These are phyloP conservation scores for Gavialis gangeticus DNA, from an alignment of 2,113 vertebrate species.

Conservation along the genomic window DNA sequence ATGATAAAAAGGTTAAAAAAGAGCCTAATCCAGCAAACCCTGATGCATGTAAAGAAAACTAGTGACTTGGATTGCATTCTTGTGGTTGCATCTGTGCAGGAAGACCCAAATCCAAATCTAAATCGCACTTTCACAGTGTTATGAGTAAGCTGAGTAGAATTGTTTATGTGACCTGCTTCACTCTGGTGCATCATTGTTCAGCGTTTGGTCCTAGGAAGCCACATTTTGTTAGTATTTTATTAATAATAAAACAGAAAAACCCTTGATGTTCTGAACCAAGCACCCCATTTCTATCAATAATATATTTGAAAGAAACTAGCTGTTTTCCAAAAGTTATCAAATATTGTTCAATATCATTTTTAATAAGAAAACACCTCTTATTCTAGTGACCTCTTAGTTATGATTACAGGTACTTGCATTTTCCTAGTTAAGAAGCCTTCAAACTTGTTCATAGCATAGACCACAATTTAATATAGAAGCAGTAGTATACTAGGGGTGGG, in stretches of 20 bases:
- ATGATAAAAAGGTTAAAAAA: background rate
- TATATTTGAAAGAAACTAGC: background rate
- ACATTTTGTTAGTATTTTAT: background rate
- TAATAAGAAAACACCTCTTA: background rate
- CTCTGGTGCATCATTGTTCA: background rate
- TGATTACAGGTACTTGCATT: background rate
- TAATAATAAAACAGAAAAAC: background rate
- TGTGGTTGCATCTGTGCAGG: background rate
- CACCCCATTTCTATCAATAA: background rate
- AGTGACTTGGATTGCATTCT: background rate
- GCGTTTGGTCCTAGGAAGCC: background rate
- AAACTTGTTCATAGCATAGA: background rate
- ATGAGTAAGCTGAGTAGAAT: rapidly evolving
- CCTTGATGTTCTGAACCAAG: background rate
- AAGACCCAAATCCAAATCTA: background rate
- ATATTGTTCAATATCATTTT: background rate
- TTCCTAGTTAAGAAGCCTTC: background rate
- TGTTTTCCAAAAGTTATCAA: background rate
- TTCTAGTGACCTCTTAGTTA: background rate
- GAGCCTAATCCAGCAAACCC: background rate
- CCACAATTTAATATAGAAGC: background rate
- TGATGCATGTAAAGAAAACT: background rate
- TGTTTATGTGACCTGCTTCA: background rate
- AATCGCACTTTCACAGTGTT: background rate
- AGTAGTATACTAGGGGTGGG: too few relatives aligned